Conservation (phyloP, 2,797 vertebrate species). For the Gymnoscopelus braueri region DNA sequence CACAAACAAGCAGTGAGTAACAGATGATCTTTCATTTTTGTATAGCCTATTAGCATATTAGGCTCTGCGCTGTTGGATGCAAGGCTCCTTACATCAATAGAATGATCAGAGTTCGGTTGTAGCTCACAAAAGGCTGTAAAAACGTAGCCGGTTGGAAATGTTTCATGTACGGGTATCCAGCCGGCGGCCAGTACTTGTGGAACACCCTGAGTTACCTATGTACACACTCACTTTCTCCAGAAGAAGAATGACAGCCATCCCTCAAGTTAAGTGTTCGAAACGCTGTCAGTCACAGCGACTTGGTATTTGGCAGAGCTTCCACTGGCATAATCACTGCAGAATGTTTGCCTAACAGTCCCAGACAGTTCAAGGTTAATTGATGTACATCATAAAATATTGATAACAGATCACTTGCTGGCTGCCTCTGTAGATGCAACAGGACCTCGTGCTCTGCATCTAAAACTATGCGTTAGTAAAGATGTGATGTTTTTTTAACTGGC, state of each 20-base stretch:
- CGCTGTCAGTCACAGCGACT: constrained; percentile 60
- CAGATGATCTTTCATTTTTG: too few relatives aligned
- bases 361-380: constrained; percentile 80
- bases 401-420: constrained; percentile 57
- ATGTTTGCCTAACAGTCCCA: constrained; percentile 60
- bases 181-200: too few relatives aligned
- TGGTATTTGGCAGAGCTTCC: constrained; percentile 43
- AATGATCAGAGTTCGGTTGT: too few relatives aligned
- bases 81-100: too few relatives aligned
- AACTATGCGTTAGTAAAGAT: constrained; percentile 29
- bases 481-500: constrained; percentile 21
- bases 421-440: constrained; percentile 18
- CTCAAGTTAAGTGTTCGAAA: constrained; percentile 44
- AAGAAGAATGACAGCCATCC: too few relatives aligned
- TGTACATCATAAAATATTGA: constrained; percentile 76
- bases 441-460: constrained; percentile 28
- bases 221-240: constrained; percentile 32
- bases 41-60: too few relatives aligned
- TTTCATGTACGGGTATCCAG: too few relatives aligned
- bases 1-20: too few relatives aligned
- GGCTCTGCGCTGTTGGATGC: too few relatives aligned
- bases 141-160: too few relatives aligned
- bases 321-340: constrained; percentile 56
- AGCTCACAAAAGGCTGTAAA: too few relatives aligned
- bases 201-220: too few relatives aligned